These are phyloP conservation scores for Quadroppia sp. DNA, from an alignment of 2,888 invertebrate species.

Conservation along the genomic window DNA sequence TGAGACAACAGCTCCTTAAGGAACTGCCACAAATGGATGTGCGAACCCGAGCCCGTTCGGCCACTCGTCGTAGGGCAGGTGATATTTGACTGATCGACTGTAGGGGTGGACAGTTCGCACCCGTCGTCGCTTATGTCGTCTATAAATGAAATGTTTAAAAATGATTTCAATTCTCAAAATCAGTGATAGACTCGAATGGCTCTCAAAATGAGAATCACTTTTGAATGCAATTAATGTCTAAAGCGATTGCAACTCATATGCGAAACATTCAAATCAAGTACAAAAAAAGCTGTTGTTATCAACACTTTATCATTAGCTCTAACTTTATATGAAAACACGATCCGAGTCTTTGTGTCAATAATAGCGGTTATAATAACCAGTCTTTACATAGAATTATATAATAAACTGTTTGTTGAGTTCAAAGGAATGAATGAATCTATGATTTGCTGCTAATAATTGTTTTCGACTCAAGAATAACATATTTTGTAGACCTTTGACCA, in stretches of 20 bases:
- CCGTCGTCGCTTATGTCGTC: conserved; percentile 33
- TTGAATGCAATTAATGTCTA: background rate
- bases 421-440: background rate
- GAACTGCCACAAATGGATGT: conserved; percentile 99
- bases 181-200: background rate
- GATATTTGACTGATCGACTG: conserved; percentile 16
- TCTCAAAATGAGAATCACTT: background rate
- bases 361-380: background rate
- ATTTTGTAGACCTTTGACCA: background rate
- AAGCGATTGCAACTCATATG: background rate
- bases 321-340: background rate
- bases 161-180: background rate
- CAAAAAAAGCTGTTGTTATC: background rate
- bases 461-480: background rate
- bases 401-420: background rate
- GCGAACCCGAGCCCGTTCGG: conserved; percentile 58
- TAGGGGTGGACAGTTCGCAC: conserved; percentile 2
- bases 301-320: background rate
- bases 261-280: background rate
- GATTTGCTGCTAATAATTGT: background rate
- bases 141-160: conserved; percentile 4
- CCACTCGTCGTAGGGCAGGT: conserved; percentile 38
- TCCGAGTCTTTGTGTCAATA: conserved; percentile 1
- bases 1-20: conserved; percentile 87
- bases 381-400: background rate